phyloP scores from a whole-genome alignment of 2,797 vertebrate species.

The Aldrovandia affinis region DNA sequence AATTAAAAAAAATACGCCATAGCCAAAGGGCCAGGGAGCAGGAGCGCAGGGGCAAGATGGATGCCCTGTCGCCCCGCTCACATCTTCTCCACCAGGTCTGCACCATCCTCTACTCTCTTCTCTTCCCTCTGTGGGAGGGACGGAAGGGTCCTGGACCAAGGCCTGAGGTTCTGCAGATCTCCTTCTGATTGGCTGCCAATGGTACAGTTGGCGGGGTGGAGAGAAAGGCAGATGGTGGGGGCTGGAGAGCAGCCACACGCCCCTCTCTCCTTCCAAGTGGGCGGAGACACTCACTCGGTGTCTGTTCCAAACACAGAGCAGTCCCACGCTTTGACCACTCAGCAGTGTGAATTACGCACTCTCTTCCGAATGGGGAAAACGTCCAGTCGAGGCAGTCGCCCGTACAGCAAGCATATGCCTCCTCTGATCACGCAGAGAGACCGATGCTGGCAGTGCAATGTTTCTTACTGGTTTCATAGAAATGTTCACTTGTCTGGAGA shows the following conservation, averaged over 20 bases:
- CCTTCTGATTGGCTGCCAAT: background rate
- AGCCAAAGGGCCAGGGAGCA: background rate
- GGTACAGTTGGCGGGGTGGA: background rate
- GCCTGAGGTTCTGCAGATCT: background rate
- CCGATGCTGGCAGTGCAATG: no score
- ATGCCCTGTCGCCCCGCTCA: background rate
- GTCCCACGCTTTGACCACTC: background rate
- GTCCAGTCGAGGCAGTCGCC: background rate
- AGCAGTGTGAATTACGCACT: background rate
- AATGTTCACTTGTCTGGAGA: slow-evolving; percentile 20
- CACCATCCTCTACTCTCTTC: no score
- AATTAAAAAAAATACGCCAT: background rate
- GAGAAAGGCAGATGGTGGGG: slow-evolving; percentile 1
- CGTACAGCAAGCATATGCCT: background rate
- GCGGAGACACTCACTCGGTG: background rate
- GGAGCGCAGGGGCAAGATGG: background rate
- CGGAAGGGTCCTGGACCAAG: background rate
- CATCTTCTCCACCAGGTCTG: background rate
- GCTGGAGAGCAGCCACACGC: background rate
- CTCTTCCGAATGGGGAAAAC: background rate
- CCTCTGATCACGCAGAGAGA: background rate
- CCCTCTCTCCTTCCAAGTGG: background rate
- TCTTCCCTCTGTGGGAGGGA: background rate
- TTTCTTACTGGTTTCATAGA: background rate
- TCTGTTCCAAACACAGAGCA: background rate